phyloP scores from a whole-genome alignment of 2,797 vertebrate genomes.

The Cirrhinus molitorella region DNA sequence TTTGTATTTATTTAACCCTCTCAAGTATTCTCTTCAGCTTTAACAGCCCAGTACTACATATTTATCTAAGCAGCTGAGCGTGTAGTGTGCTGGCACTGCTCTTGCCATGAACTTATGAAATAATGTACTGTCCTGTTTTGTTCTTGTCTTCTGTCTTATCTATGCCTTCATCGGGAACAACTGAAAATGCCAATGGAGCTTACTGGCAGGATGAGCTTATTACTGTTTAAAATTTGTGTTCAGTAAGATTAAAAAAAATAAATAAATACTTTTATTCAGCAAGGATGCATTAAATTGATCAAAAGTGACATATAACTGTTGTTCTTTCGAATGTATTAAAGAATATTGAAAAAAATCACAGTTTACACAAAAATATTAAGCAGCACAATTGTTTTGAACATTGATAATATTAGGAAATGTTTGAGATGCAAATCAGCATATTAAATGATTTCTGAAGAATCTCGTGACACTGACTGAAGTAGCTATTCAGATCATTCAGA shows the following conservation, averaged over 20 bases:
- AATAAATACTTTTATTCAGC: neutral
- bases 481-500: too few relatives aligned
- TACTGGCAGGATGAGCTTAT: conserved; percentile 14
- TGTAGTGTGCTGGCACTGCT: conserved; percentile 52
- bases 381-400: too few relatives aligned
- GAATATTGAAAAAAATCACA: too few relatives aligned
- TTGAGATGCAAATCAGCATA: too few relatives aligned
- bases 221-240: neutral
- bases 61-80: conserved; percentile 54
- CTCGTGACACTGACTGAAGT: too few relatives aligned
- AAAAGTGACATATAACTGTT: neutral
- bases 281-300: neutral
- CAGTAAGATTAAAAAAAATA: neutral
- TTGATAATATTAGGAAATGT: too few relatives aligned
- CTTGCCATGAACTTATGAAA: conserved; percentile 41
- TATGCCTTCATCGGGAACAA: conserved; percentile 26
- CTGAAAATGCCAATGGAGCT: conserved; percentile 34
- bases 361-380: too few relatives aligned
- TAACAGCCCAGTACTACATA: conserved; percentile 37
- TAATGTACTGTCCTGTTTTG: conserved; percentile 33
- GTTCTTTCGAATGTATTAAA: neutral
- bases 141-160: conserved; percentile 23
- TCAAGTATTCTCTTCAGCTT: conserved; percentile 41
- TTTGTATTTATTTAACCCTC: conserved; percentile 57
- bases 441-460: too few relatives aligned